Conservation (phyloP, 2,888 invertebrate genomes). For the Drosophila tanythrix region DNA sequence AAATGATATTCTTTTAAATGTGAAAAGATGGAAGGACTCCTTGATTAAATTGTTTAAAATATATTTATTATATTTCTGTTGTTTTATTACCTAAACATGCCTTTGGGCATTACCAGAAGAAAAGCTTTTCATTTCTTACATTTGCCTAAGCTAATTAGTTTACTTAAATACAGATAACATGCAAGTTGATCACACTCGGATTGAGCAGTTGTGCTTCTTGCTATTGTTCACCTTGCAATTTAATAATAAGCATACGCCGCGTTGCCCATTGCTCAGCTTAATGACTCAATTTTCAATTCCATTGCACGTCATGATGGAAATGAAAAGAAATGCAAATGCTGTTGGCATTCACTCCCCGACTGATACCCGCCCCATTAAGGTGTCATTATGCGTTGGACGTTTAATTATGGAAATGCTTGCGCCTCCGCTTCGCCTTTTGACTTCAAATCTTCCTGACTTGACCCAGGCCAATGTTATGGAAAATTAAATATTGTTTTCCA, state of each 20-base stretch:
- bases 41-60: background rate
- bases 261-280: slow-evolving; percentile 53
- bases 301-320: slow-evolving; percentile 59
- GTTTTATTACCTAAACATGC: background rate
- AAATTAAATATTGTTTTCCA: slow-evolving; percentile 5
- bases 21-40: background rate
- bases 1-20: background rate
- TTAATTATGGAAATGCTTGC: slow-evolving; percentile 69
- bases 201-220: background rate
- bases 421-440: slow-evolving; percentile 23
- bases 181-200: background rate
- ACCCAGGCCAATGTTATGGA: slow-evolving; percentile 9
- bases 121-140: too few relatives aligned
- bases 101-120: background rate
- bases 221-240: slow-evolving; percentile 31
- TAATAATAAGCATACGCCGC: slow-evolving; percentile 59
- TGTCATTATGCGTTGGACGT: slow-evolving; percentile 70
- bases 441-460: slow-evolving; percentile 8
- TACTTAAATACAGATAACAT: background rate
- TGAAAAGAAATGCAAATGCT: slow-evolving; percentile 69
- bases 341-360: slow-evolving; percentile 30
- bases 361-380: slow-evolving; percentile 54
- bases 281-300: slow-evolving; percentile 81
- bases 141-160: background rate
- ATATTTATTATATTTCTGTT: background rate